A percentile compares a stretch with the other conserved stretches of the same genome.
phyloP scores from a whole-genome alignment of 2,888 invertebrate genomes.

The Aspidapion aeneum region DNA sequence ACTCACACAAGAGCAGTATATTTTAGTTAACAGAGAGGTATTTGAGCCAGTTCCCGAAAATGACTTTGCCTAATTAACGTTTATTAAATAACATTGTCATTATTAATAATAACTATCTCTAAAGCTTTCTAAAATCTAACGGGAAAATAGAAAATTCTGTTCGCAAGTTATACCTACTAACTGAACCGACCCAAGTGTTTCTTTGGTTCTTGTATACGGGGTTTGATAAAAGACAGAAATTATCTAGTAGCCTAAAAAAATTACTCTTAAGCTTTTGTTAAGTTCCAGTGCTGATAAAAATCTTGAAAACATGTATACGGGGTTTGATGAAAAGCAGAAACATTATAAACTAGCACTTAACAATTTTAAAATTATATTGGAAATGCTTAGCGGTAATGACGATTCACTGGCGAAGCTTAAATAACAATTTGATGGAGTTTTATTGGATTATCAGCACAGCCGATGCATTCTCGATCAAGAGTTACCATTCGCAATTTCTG shows the following conservation, averaged over 20 bases:
- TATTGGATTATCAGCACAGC: slow-evolving; percentile 39
- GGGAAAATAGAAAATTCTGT: too few species aligned
- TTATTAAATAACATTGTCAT: too few species aligned
- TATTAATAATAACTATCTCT: too few species aligned
- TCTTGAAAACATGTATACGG: slow-evolving; percentile 26
- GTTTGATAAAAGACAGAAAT: too few species aligned
- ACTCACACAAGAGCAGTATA: slow-evolving; percentile 13
- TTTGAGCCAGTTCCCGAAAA: background rate
- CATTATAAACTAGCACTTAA: slow-evolving; percentile 41
- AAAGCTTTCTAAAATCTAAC: too few species aligned
- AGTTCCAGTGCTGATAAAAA: slow-evolving; percentile 24
- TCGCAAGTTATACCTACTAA: too few species aligned
- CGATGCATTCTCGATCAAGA: slow-evolving; percentile 36
- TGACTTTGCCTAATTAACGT: too few species aligned
- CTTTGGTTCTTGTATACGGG: too few species aligned
- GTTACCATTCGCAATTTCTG: slow-evolving; percentile 34
- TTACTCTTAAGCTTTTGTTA: slow-evolving; percentile 31
- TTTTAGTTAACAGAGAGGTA: slow-evolving; percentile 16
- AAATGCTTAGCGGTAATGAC: slow-evolving; percentile 38
- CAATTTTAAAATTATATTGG: slow-evolving; percentile 43
- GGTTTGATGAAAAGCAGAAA: slow-evolving; percentile 30
- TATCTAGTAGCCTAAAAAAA: too few species aligned
- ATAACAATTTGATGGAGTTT: slow-evolving; percentile 41
- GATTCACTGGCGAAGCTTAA: slow-evolving; percentile 38
- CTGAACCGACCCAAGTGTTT: too few species aligned